A percentile compares a stretch with the other conserved stretches of the same genome.
phyloP scores from a whole-genome alignment of 2,113 vertebrate species.

The Prunella himalayana region DNA sequence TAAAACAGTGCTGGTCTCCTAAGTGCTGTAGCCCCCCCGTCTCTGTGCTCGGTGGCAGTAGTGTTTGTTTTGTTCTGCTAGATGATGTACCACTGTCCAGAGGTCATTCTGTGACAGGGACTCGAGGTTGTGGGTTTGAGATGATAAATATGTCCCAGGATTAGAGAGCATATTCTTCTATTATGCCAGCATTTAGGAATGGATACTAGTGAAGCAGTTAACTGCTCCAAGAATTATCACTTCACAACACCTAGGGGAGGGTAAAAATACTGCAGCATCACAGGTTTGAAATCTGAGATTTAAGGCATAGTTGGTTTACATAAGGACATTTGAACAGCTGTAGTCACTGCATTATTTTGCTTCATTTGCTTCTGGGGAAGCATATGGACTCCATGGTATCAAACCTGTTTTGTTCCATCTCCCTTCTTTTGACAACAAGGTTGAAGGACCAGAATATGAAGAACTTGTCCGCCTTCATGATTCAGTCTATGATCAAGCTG shows the following conservation, averaged over 20 bases:
- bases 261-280: slow-evolving; percentile 13
- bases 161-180: neutral
- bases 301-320: neutral
- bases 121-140: neutral
- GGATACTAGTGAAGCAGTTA: neutral
- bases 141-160: neutral
- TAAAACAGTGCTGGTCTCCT: neutral
- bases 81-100: neutral
- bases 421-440: slow-evolving; percentile 63
- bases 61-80: neutral
- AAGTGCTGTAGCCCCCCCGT: neutral
- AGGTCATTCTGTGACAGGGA: neutral
- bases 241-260: neutral
- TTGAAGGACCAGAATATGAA: slow-evolving; percentile 81
- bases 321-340: neutral
- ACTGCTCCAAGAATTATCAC: neutral
- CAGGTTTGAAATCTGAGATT: slow-evolving; percentile 20
- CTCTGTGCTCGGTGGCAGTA: neutral
- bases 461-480: slow-evolving; percentile 85
- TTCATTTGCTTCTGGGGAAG: slow-evolving; percentile 20
- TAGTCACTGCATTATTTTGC: slow-evolving; percentile 26
- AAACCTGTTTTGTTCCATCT: slow-evolving; percentile 13
- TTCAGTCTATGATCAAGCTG: slow-evolving; percentile 87
- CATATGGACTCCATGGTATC: neutral
- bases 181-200: neutral